A percentile compares a stretch with the other conserved stretches of the same genome.
Conservation (phyloP, 2,113 vertebrate species). For the Burhinus oedicnemus region DNA sequence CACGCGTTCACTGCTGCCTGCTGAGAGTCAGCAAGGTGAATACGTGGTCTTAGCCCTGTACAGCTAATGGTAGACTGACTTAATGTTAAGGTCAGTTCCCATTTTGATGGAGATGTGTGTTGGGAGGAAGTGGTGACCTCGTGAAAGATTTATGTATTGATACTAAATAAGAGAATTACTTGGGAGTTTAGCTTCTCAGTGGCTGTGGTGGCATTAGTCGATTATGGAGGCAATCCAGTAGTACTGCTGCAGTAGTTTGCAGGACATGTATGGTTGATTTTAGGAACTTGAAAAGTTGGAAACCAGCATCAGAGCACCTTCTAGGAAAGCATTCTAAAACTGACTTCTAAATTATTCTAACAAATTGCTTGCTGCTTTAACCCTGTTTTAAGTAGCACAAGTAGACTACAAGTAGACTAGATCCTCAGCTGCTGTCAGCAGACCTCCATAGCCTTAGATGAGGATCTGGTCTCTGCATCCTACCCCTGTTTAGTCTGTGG, state of each 20-base stretch:
- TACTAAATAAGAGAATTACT: background rate
- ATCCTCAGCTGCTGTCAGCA: background rate
- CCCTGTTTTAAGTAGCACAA: background rate
- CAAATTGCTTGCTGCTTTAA: background rate
- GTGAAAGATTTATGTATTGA: background rate
- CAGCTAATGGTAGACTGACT: background rate
- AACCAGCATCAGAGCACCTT: background rate
- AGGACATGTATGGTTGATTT: background rate
- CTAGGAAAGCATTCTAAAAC: background rate
- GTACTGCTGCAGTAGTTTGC: background rate
- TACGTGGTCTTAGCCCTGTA: background rate
- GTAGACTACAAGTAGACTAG: background rate
- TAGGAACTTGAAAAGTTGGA: background rate
- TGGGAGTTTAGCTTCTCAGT: background rate
- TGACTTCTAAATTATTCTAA: background rate
- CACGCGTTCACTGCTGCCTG: accelerated
- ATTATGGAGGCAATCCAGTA: background rate
- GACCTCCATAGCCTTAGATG: background rate
- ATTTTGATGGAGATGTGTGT: background rate
- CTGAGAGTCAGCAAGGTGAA: background rate
- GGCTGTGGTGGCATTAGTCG: background rate
- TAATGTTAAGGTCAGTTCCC: background rate
- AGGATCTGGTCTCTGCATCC: background rate
- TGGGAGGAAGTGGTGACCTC: background rate
- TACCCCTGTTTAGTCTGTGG: background rate